Conservation (phyloP, 1,140 invertebrate species). For the Drosophila jambulina region DNA sequence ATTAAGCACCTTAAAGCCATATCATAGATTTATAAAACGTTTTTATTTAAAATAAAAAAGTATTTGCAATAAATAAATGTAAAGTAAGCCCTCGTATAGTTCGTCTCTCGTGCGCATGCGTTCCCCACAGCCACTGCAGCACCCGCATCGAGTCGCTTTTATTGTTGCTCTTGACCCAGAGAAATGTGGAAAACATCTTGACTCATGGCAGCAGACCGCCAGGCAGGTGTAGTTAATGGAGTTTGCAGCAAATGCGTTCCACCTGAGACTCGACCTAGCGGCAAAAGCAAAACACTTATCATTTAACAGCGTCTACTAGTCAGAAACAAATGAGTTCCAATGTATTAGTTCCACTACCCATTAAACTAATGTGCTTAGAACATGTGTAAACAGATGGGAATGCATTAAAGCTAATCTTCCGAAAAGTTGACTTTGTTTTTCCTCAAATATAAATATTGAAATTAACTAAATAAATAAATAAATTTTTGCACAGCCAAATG, state of each 20-base stretch:
- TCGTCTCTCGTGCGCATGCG: slow-evolving; percentile 7
- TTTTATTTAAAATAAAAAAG: too few relatives aligned
- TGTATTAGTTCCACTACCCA: neutral
- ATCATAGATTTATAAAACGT: neutral
- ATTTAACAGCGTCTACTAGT: slow-evolving; percentile 8
- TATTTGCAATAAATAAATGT: too few relatives aligned
- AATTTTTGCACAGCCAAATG: neutral
- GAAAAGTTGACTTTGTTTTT: neutral
- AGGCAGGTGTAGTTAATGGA: slow-evolving; percentile 6
- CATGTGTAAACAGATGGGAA: neutral
- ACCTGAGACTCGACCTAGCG: slow-evolving; percentile 16
- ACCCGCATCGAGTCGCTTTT: slow-evolving; percentile 44
- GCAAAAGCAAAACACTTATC: neutral
- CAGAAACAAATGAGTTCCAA: slow-evolving; percentile 14
- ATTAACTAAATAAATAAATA: too few relatives aligned
- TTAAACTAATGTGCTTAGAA: slow-evolving; percentile 3
- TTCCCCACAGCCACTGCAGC: slow-evolving; percentile 20
- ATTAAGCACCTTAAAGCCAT: neutral
- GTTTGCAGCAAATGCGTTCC: slow-evolving; percentile 38
- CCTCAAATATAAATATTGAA: too few relatives aligned
- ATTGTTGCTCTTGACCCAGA: slow-evolving; percentile 74
- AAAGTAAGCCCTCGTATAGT: too few relatives aligned
- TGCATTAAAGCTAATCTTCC: neutral
- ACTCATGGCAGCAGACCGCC: slow-evolving; percentile 36
- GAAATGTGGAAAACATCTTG: slow-evolving; percentile 64